Base-by-base conservation (phyloP, 92 coral and sea anemone genomes). In the Galaxea fascicularis region DNA sequence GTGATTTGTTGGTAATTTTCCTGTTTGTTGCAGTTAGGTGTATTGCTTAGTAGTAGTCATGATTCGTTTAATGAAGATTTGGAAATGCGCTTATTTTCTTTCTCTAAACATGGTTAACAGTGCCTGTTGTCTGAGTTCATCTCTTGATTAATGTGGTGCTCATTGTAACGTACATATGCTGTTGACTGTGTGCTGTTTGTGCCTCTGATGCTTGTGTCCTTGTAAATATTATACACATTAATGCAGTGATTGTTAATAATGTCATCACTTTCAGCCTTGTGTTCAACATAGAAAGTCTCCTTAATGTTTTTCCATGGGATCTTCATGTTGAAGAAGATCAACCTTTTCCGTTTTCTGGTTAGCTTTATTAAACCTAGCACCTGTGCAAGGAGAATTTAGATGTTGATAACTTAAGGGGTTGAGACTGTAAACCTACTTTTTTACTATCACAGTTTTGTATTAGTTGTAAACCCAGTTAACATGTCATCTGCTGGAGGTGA, bases 401-500 rank as follows among this genome's bases (percentile, higher is more conserved):
- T 67, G 84, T 52, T 79, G 64, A 16, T 67, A 15, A 31, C 13
- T 47, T 66, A 24, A 65, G 60, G 31, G 59, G 60, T 67, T 79
- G 84, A 66, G 66, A 79, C 18, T 54, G 65, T 12, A 70, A 70
- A 71, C 86, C 86, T 54, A 71, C 86, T 70, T 82, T 82, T 82
- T 82, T 82, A 82, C 86, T 71, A 57, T 54, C 70, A 44, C 54
- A 70, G 71, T 82, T 82, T 82, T 82, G 78, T 82, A 82, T 71
- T 46, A 65, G 76, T 66, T 82, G 57, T n/a, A n/a, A n/a, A n/a
- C 56, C 78, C 71, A 39, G 69, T 54, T 70, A 35, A 54, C 70
- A 53, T 30, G 65, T 54, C 31, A 47, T 46, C 58, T 26, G 47
- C 65, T 25, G n/a, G 28, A 74, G 65, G 20, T 65, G 10, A 31